phyloP scores from a whole-genome alignment of 1,140 invertebrate genomes.

The Drosophila triauraria region DNA sequence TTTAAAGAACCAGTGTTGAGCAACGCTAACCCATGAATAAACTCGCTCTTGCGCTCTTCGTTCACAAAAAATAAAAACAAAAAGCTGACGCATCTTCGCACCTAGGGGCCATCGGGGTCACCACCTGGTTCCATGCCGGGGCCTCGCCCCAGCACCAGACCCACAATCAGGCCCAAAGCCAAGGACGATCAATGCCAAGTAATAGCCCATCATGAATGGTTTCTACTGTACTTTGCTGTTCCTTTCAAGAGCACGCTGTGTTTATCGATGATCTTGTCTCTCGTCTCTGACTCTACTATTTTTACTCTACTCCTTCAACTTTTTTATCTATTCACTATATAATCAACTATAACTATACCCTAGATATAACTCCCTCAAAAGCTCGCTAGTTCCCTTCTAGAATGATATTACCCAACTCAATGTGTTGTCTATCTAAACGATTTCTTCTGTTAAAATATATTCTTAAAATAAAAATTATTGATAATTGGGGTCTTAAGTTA shows the following conservation, averaged over 20 bases:
- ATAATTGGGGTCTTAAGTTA: neutral
- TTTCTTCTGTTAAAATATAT: constrained; percentile 9
- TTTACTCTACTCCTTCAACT: constrained; percentile 29
- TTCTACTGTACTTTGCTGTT: constrained; percentile 55
- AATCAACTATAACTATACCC: constrained; percentile 9
- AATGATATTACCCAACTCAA: constrained; percentile 6
- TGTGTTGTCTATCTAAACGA: constrained; percentile 46
- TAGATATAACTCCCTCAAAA: constrained; percentile 10
- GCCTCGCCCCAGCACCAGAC: constrained; percentile 65
- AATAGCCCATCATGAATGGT: constrained; percentile 37
- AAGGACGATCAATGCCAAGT: constrained; percentile 57
- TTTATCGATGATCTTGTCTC: constrained; percentile 40
- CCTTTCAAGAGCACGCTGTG: constrained; percentile 60
- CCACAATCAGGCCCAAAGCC: constrained; percentile 31
- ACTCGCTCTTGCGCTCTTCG: constrained; percentile 36
- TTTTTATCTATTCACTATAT: constrained; percentile 21
- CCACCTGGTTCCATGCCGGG: constrained; percentile 84
- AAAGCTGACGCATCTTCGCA: constrained; percentile 63
- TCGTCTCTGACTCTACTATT: constrained; percentile 30
- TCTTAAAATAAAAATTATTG: neutral
- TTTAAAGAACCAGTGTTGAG: constrained; percentile 21
- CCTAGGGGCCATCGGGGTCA: constrained; percentile 76
- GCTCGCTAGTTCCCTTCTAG: constrained; percentile 20
- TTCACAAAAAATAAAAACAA: constrained; percentile 6
- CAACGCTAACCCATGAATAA: constrained; percentile 37